Base-by-base conservation (phyloP, 2,888 invertebrate species). In the Chrysodeixis includens region DNA sequence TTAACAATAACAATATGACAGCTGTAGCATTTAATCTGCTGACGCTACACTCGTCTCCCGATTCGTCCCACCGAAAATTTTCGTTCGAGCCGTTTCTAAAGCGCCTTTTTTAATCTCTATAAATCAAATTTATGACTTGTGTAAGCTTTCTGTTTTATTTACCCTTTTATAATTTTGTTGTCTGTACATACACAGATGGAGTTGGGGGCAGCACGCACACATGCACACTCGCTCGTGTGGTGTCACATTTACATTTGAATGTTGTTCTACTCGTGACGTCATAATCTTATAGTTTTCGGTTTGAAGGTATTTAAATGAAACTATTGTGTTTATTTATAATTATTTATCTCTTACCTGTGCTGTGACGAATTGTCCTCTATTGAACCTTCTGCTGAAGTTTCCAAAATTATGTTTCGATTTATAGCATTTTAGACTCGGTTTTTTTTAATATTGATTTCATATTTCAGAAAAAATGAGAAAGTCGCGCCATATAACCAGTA, bases 61-160 rank as follows among this genome's bases (percentile, higher is more conserved):
- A 94, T 92, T 90, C 94, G 93, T 94, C 93, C 93, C 92, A 92
- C 93, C 93, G 92, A 94, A 93, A 93, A 94, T 93, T 93, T 93
- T 92, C 93, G 94, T 93, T 93, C 93, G 93, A 94, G 93, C 94
- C 91, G 91, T 92, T 93, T 93, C 93, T 93, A 94, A 93, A 93
- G 94, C 94, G 93, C 93, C 94, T 95, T 95, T 95, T 95, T 95
- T 95, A 95, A 95, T 95, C 95, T 95, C 95, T 93, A 95, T 95
- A 95, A 95, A 95, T 95, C 94, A 95, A 94, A 94, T 95, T 94
- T 95, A 95, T 95, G 95, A 95, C 93, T 95, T 94, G 94, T 94
- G 94, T 94, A 94, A 94, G 95, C 95, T 94, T 93, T 93, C 93
- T 94, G 94, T 94, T 94, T 94, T 95, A 95, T 95, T 95, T 94